Conservation (phyloP, 1,140 invertebrate species). For the Pseudoatta argentina region DNA sequence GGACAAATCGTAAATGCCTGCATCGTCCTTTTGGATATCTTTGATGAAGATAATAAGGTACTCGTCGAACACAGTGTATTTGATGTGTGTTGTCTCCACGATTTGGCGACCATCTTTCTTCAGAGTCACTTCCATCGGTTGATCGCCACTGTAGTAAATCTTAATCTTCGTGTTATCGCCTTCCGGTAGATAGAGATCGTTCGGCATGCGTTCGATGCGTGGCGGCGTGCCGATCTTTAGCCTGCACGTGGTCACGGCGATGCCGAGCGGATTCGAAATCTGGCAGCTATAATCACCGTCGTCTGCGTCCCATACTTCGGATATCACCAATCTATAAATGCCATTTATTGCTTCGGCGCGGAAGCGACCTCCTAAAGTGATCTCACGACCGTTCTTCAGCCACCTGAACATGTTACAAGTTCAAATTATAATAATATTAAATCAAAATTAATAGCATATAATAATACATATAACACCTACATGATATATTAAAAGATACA, state of each 20-base stretch:
- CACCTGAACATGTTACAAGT: conserved; percentile 87
- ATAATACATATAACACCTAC: neutral
- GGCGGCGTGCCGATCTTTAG: conserved; percentile 97
- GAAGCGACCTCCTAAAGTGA: conserved; percentile 91
- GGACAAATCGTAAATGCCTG: conserved; percentile 94
- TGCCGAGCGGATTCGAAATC: conserved; percentile 96
- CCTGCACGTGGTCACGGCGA: conserved; percentile 93
- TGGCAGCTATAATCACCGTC: conserved; percentile 99
- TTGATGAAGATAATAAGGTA: conserved; percentile 97
- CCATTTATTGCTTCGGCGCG: conserved; percentile 92
- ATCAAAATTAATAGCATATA: neutral
- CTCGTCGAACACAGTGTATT: conserved; percentile 98
- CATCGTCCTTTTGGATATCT: conserved; percentile 94
- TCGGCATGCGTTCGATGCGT: conserved; percentile 96
- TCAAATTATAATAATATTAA: neutral
- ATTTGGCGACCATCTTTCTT: conserved; percentile 93
- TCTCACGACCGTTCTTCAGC: conserved; percentile 97
- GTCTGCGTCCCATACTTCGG: conserved; percentile 96
- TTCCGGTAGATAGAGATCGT: conserved; percentile 95
- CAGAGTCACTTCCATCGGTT: conserved; percentile 95
- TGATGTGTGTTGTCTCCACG: conserved; percentile 93
- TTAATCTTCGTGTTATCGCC: conserved; percentile 98
- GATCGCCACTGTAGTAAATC: conserved; percentile 96
- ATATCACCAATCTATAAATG: conserved; percentile 94
- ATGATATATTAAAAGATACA: too few species aligned